phyloP scores from a whole-genome alignment of 2,797 vertebrate species.

The Craterocephalus amniculus region DNA sequence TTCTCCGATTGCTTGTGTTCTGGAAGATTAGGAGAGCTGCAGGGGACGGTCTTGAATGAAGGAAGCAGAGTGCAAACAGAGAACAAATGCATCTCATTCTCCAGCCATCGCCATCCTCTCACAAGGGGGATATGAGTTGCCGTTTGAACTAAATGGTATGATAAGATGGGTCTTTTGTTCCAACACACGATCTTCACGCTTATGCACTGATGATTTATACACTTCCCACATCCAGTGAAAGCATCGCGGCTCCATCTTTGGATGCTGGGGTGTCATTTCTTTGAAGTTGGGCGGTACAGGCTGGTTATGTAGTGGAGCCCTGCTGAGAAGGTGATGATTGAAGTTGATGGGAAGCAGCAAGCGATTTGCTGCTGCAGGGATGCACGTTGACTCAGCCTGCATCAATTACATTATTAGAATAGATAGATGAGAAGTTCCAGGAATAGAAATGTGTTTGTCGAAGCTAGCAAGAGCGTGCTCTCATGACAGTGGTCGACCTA shows the following conservation, averaged over 20 bases:
- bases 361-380: constrained; percentile 30
- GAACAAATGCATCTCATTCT: constrained; percentile 57
- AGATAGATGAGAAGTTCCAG: constrained; percentile 34
- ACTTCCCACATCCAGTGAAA: constrained; percentile 55
- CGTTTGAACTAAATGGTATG: constrained; percentile 58
- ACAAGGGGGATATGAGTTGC: constrained; percentile 47
- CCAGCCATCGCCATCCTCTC: constrained; percentile 24
- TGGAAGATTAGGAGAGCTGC: constrained; percentile 65
- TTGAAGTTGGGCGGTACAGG: constrained; percentile 54
- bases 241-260: constrained; percentile 43
- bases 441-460: constrained; percentile 20
- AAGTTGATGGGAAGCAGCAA: constrained; percentile 52
- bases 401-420: constrained; percentile 52
- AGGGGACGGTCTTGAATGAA: constrained; percentile 46
- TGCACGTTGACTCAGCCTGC: constrained; percentile 33
- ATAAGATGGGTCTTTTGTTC: constrained; percentile 66
- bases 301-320: constrained; percentile 45
- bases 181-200: constrained; percentile 31
- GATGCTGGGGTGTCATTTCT: constrained; percentile 47
- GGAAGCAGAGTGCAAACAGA: constrained; percentile 25
- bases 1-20: constrained; percentile 39
- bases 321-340: constrained; percentile 57
- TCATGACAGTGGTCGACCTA: not conserved
- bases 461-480: not conserved
- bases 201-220: constrained; percentile 1